These are phyloP conservation scores for Leptopilina drosophilae DNA, from an alignment of 2,888 invertebrate genomes.

Conservation along the genomic window DNA sequence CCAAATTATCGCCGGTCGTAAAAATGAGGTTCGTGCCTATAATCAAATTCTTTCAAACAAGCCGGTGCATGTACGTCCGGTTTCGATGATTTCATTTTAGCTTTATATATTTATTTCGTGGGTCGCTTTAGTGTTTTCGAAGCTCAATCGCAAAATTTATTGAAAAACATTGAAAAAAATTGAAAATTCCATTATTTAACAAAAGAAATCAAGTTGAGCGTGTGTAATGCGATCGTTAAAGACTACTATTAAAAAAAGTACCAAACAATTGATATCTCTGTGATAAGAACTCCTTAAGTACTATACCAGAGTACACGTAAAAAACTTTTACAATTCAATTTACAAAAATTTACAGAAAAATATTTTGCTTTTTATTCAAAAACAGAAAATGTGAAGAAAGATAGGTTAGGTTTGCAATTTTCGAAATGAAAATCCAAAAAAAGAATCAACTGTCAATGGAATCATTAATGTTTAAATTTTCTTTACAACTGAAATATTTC, in stretches of 20 bases:
- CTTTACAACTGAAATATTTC: too few relatives aligned
- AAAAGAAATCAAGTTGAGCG: neutral
- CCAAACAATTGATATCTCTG: constrained; percentile 72
- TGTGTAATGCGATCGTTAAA: constrained; percentile 18
- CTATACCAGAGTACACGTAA: constrained; percentile 60
- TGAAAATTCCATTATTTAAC: neutral
- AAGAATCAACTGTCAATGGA: too few relatives aligned
- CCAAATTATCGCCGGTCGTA: too few relatives aligned
- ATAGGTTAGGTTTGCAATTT: too few relatives aligned
- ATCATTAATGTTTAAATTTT: too few relatives aligned
- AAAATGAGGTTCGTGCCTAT: too few relatives aligned
- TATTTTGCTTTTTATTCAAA: too few relatives aligned
- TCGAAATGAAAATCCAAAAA: too few relatives aligned
- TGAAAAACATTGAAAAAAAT: neutral
- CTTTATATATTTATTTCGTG: constrained; percentile 5
- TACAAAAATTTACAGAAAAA: too few relatives aligned
- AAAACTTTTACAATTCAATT: too few relatives aligned
- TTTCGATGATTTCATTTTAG: constrained; percentile 13
- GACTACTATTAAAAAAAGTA: constrained; percentile 57
- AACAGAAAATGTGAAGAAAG: too few relatives aligned
- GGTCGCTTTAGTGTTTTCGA: neutral
- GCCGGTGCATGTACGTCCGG: neutral
- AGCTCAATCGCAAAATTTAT: neutral
- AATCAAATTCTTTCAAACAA: too few relatives aligned
- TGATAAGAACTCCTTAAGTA: constrained; percentile 69